Percentiles rank a stretch among this genome's conserved stretches.
Conservation (phyloP, 2,888 invertebrate species). For the Lysandra bellargus region DNA sequence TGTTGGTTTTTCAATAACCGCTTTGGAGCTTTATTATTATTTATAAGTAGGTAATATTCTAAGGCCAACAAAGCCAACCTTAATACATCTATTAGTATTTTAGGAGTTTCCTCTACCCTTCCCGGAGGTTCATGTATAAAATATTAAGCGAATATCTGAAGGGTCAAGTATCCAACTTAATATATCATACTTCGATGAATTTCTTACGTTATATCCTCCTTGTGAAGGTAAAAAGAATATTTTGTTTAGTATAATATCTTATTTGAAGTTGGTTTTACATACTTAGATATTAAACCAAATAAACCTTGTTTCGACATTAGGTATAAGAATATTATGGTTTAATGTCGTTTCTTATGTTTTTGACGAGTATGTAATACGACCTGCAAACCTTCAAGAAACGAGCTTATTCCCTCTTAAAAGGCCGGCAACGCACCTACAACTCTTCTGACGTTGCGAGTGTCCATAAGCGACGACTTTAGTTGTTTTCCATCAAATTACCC, state of each 20-base stretch:
- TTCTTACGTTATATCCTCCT: slow-evolving; percentile 12
- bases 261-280: not conserved
- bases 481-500: too few species aligned
- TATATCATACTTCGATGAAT: slow-evolving; percentile 28
- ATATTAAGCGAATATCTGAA: slow-evolving; percentile 22
- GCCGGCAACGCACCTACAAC: too few species aligned
- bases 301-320: not conserved
- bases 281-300: not conserved
- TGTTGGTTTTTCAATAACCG: not conserved
- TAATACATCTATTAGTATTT: slow-evolving; percentile 9
- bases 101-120: slow-evolving; percentile 3
- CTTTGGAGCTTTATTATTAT: not conserved
- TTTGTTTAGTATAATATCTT: not conserved
- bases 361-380: too few species aligned
- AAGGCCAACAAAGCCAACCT: not conserved
- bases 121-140: slow-evolving; percentile 22
- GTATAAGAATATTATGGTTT: not conserved
- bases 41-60: not conserved
- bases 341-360: not conserved
- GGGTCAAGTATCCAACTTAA: slow-evolving; percentile 23
- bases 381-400: too few species aligned
- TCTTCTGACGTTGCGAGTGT: too few species aligned
- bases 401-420: too few species aligned
- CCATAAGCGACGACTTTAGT: too few species aligned
- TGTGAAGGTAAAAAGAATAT: slow-evolving; percentile 1